phyloP scores from a whole-genome alignment of 2,113 vertebrate species.

The Poeciliopsis turrubarensis region DNA sequence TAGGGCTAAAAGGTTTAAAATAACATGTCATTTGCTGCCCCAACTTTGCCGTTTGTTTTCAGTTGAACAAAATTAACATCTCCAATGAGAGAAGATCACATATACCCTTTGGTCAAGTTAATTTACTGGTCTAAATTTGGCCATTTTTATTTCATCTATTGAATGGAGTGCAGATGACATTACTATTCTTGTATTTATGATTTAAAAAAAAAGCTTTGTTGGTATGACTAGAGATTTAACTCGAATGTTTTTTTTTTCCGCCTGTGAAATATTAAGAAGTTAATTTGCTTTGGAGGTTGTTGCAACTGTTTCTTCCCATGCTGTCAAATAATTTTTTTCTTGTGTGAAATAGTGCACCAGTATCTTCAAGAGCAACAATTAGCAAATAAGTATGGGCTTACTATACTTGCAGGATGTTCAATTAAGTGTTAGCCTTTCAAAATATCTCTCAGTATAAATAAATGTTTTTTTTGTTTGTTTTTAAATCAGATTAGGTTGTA shows the following conservation, averaged over 20 bases:
- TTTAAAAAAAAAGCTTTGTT: neutral
- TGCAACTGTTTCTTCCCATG: neutral
- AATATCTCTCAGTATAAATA: no score
- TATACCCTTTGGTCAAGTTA: neutral
- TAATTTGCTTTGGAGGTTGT: neutral
- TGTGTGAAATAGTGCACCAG: neutral
- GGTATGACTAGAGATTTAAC: neutral
- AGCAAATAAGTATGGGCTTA: neutral
- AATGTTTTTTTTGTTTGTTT: no score
- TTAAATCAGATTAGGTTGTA: no score
- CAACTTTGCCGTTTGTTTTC: neutral
- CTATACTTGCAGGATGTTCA: neutral
- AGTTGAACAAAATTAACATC: neutral
- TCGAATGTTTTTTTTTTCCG: neutral
- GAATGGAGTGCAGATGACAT: no score
- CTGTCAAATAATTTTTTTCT: neutral
- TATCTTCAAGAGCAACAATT: neutral
- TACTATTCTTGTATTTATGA: no score
- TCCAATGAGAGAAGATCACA: neutral
- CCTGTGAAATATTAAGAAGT: neutral
- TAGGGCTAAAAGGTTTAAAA: neutral
- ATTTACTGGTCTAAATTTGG: no score
- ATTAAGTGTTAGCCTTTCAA: no score
- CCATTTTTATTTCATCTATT: no score
- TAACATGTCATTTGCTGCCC: conserved; percentile 3